phyloP scores from a whole-genome alignment of 1,140 invertebrate species.

The Heliconius nattereri region DNA sequence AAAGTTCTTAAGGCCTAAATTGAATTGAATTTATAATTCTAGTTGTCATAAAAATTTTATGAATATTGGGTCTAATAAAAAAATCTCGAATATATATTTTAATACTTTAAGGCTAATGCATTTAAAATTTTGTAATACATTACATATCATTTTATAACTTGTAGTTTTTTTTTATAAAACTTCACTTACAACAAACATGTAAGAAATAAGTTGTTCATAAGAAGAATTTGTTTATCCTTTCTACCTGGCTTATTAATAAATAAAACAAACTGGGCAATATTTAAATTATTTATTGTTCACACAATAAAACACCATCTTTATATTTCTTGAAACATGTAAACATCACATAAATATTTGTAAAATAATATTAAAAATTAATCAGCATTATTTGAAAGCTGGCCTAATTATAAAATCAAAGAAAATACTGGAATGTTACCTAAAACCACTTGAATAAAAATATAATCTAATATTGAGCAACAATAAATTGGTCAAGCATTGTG shows the following conservation, averaged over 20 bases:
- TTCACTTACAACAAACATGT: neutral
- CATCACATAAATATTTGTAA: constrained; percentile 4
- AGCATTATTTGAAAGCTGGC: neutral
- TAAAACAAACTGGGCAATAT: neutral
- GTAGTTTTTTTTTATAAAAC: constrained; percentile 22
- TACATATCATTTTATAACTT: constrained; percentile 40
- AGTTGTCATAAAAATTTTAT: constrained; percentile 13
- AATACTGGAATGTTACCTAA: neutral
- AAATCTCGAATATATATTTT: constrained; percentile 25
- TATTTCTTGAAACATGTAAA: neutral
- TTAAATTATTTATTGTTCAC: neutral
- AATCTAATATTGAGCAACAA: neutral
- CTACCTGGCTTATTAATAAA: neutral
- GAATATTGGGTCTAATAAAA: constrained; percentile 24
- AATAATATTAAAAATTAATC: neutral
- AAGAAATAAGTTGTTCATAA: no score
- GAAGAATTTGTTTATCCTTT: neutral
- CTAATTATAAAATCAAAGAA: neutral
- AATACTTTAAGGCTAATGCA: constrained; percentile 28
- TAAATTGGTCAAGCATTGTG: neutral
- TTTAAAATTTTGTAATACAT: constrained; percentile 43
- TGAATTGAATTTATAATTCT: neutral
- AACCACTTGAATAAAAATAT: constrained; percentile 1
- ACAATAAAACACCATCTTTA: neutral
- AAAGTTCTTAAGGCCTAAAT: neutral